Percentiles rank a stretch among this genome's conserved stretches.
These are phyloP conservation scores for Drosophila cognata DNA, from an alignment of 2,888 invertebrate species.

Conservation along the genomic window DNA sequence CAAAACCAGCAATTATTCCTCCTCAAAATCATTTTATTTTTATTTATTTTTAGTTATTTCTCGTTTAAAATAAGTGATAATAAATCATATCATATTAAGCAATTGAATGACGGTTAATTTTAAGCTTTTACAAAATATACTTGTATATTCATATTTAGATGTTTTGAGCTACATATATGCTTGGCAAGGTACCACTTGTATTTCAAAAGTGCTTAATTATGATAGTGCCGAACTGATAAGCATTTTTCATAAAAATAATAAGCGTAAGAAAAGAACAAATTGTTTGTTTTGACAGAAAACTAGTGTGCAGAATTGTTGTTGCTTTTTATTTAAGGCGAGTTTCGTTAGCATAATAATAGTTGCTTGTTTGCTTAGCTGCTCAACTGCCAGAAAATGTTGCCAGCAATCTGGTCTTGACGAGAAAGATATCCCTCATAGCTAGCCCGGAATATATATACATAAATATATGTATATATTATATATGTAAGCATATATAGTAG, in stretches of 20 bases:
- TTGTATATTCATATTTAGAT: neutral
- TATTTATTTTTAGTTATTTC: neutral
- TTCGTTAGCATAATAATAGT: neutral
- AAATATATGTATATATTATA: neutral
- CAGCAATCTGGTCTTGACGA: neutral
- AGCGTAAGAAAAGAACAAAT: neutral
- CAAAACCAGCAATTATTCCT: too few relatives aligned
- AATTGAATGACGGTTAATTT: neutral
- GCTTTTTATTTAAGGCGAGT: neutral
- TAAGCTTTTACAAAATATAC: neutral
- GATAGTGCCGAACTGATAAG: neutral
- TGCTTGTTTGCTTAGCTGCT: neutral
- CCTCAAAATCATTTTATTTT: neutral
- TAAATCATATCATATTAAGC: neutral
- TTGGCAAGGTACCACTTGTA: neutral
- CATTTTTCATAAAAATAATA: neutral
- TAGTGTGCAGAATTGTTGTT: neutral
- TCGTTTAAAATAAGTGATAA: neutral
- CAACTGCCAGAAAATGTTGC: neutral
- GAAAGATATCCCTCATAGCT: neutral
- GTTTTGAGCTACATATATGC: neutral
- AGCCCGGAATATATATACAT: neutral
- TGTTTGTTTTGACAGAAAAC: neutral
- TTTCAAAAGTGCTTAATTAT: neutral
- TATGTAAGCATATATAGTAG: neutral